phyloP scores from a whole-genome alignment of 1,140 invertebrate genomes.

The Nasonia vitripennis region DNA sequence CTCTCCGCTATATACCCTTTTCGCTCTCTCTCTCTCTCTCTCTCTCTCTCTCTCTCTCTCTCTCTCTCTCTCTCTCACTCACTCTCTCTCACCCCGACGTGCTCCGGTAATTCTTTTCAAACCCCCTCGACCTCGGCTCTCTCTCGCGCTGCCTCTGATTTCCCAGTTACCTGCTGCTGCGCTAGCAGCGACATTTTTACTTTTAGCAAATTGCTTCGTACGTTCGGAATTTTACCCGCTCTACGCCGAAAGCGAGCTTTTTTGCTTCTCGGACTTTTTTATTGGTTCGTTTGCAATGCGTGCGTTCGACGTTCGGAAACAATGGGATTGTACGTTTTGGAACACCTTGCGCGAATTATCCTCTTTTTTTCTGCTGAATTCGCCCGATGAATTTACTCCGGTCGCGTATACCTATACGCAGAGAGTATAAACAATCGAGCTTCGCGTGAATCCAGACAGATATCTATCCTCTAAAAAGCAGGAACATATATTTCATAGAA shows the following conservation, averaged over 20 bases:
- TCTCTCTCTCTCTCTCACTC: not conserved
- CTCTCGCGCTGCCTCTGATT: conserved; percentile 15
- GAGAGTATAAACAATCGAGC: not conserved
- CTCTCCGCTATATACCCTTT: not conserved
- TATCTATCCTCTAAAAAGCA: not conserved
- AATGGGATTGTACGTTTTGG: conserved; percentile 26
- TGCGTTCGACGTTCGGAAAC: conserved; percentile 25
- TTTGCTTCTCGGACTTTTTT: conserved; percentile 10
- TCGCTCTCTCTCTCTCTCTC: conserved; percentile 13
- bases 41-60: not conserved
- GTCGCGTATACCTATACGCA: not conserved
- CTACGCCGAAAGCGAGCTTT: not conserved
- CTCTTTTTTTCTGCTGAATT: not conserved
- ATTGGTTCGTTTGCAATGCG: conserved; percentile 4
- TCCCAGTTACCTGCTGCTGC: conserved; percentile 27
- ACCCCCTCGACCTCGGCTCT: not conserved
- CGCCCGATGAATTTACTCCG: not conserved
- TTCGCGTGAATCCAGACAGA: not conserved
- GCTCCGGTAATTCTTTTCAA: conserved; percentile 35
- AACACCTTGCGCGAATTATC: not conserved
- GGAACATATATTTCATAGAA: not conserved
- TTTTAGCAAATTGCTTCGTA: conserved; percentile 52
- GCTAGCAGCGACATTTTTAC: conserved; percentile 50
- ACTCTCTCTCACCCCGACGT: conserved; percentile 2
- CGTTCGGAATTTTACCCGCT: conserved; percentile 32